Percentiles rank a stretch among this genome's conserved stretches.
phyloP scores from a whole-genome alignment of 1,140 invertebrate genomes.

The Solen grandis region DNA sequence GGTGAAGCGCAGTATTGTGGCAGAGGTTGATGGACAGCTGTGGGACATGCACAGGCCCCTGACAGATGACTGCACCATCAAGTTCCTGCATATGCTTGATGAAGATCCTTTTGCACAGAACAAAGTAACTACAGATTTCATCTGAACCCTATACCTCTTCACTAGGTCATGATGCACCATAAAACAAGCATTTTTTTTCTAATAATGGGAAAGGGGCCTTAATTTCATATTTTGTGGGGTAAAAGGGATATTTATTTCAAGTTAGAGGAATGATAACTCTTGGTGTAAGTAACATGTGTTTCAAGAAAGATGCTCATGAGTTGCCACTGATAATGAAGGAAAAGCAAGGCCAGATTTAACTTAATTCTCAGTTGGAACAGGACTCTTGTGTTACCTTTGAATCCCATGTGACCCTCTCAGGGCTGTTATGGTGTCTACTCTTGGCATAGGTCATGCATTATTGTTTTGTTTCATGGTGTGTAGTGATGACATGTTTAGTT shows the following conservation, averaged over 20 bases:
- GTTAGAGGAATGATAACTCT: not conserved
- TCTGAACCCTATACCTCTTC: not conserved
- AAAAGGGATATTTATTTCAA: no score
- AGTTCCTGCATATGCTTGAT: constrained; percentile 90
- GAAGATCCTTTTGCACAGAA: constrained; percentile 82
- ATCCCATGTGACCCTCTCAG: no score
- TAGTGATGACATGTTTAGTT: no score
- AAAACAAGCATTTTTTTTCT: not conserved
- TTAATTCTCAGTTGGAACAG: no score
- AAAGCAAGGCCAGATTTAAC: no score
- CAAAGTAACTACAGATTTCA: constrained; percentile 64
- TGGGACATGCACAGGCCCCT: constrained; percentile 98
- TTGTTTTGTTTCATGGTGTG: no score
- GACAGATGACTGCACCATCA: constrained; percentile 88
- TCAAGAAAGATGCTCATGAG: no score
- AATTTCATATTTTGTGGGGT: no score
- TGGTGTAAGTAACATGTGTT: not conserved
- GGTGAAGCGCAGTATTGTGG: constrained; percentile 88
- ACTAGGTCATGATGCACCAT: not conserved
- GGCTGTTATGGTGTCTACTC: no score
- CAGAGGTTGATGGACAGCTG: constrained; percentile 87
- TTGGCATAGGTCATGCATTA: no score
- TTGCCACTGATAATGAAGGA: no score
- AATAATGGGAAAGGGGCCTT: not conserved
- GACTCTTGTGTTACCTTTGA: no score